A percentile compares a stretch with the other conserved stretches of the same genome.
phyloP scores from a whole-genome alignment of 2,797 vertebrate species.

The Parauchenoglanis ngamensis region DNA sequence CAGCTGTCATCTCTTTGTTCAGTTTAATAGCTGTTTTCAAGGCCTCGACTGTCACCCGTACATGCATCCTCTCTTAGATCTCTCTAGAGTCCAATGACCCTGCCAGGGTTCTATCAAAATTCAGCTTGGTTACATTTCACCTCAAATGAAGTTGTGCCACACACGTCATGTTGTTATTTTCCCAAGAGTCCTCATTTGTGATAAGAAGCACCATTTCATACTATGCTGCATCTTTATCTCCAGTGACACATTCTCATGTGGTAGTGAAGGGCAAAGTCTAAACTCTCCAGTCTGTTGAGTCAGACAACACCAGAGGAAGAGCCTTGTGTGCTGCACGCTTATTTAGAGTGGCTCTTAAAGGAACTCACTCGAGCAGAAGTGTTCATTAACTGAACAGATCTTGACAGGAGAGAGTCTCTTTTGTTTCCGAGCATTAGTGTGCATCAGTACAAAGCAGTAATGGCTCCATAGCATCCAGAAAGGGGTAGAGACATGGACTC shows the following conservation, averaged over 20 bases:
- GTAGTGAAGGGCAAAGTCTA: constrained; percentile 29
- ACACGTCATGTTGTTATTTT: constrained; percentile 12
- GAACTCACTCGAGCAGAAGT: constrained; percentile 51
- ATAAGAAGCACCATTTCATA: constrained; percentile 3
- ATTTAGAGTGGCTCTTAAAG: constrained; percentile 60
- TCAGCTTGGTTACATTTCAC: neutral
- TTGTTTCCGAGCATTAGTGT: constrained; percentile 55
- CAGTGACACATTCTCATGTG: constrained; percentile 20
- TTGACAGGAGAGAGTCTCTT: constrained; percentile 55
- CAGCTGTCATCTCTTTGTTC: constrained; percentile 43
- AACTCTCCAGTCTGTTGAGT: constrained; percentile 47
- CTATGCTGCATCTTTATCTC: neutral
- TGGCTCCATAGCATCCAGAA: constrained; percentile 50
- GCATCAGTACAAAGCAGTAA: constrained; percentile 53
- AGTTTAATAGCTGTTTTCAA: constrained; percentile 44
- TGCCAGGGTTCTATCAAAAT: constrained; percentile 28
- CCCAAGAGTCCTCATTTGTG: constrained; percentile 27
- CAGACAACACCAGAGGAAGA: constrained; percentile 46
- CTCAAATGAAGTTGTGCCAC: constrained; percentile 23
- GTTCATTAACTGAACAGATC: constrained; percentile 58
- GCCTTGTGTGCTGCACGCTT: constrained; percentile 51
- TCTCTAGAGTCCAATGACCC: constrained; percentile 42
- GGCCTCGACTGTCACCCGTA: constrained; percentile 11
- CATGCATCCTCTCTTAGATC: constrained; percentile 25
- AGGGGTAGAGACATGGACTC: constrained; percentile 38